Evolutionary conservation across 1,140 invertebrate genomes (phyloP), one percentile per base, ranked within the genome.

Genomic region (Latrodectus geometricus): DNA sequence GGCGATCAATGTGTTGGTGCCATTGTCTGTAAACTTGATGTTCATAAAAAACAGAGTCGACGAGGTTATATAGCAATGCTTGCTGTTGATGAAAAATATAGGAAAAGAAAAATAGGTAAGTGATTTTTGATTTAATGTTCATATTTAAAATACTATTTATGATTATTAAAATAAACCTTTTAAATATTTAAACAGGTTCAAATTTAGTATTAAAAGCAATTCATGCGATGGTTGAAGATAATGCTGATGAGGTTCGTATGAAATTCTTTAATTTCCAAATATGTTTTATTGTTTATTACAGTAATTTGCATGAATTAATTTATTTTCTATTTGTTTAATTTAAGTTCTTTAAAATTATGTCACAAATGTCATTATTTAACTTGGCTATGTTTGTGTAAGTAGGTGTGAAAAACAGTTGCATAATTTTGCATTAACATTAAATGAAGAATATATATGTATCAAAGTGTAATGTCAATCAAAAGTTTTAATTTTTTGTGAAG

Each of bases 11-110:
- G 96, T 92, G 96, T 99, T 89, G 98, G 98, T 91, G 97, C 97
- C 90, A 99, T 99, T 90, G 98, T 99, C 87, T 99, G 98, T 93
- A 99, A 99, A 92, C 92, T 99, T 91, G 98, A 99, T 92, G 93
- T 97, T 90, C 97, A 99, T 92, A 95, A 96, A 89, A 97, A 97
- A 93, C 69, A 72, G 14, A 95, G 96, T 89, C 95, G 95, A 90
- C 93, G 98, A 91, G 98, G 98, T 70, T 99, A 99, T 90, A 99
- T 99, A 90, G 98, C 98, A 23, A 99, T 99, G 98, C 92, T 99
- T 90, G 98, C 98, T 65, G 97, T 99, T 9, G 97, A 99, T 92
- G 94, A 98, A 90, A 95, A 97, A 90, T 98, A 97, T 92, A 94
- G 98, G 89, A 97, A 99, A 92, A 94, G 94, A 89, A 97, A 96